Base-by-base conservation (phyloP, 2,888 invertebrate genomes). In the Perithous albicinctus region DNA sequence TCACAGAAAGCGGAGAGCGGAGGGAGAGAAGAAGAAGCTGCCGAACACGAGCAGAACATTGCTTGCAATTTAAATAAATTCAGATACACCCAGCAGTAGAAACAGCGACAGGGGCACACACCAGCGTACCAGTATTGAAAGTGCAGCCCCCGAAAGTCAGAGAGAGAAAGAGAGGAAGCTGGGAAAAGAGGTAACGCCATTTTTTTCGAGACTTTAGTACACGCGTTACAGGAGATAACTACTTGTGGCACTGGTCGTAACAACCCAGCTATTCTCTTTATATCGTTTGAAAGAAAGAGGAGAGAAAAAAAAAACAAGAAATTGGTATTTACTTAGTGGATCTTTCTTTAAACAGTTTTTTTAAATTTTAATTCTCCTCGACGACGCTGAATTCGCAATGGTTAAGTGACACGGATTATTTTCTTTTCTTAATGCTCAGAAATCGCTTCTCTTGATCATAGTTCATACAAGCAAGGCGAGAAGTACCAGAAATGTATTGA, bases 61-160 rank as follows among this genome's bases (percentile, higher is more conserved):
- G 91, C 90, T 92, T 88, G 91, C 91, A 91, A 92, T 92, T 92
- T 92, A 91, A 92, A 92, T 92, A 92, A 91, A 92, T 92, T 91
- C 92, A 91, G 77, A 83, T 83, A 80, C 84, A 83, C 66, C 72
- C 56, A 63, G 61, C 80, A 80, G 82, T 72, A 61, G 76, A 29
- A 64, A 72, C 67, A 63, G 51, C 41, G 6, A 48, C 67, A 41
- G 61, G 67, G 43, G 48, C 64, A n/a, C n/a, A n/a, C n/a, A 59
- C 63, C 43, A 35, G 38, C 32, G 46, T 35, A 35, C 35, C 56
- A 12, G 78, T 29, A 69, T n/a, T n/a, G 64, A 70, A 74, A 76
- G 76, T 76, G 23, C 75, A 75, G 75, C 74, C 77, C 26, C 48
- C 20, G 38, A 20, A 20, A 48, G 48, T 20, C 1, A 7, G 48